Evolutionary conservation across 2,888 invertebrate species (phyloP), one percentile per base, ranked within the genome.

Genomic region (Tetheella fluctuosa): DNA sequence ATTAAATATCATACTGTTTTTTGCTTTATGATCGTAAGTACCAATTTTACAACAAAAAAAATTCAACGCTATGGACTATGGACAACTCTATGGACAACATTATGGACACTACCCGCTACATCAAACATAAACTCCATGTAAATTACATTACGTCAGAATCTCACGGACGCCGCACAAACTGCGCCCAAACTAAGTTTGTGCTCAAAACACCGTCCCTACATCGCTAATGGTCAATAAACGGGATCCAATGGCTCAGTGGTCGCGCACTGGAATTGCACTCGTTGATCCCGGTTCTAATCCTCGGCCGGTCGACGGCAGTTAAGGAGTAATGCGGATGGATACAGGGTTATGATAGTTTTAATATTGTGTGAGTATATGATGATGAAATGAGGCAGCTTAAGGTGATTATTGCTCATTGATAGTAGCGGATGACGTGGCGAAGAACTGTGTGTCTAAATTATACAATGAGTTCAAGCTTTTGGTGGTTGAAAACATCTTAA

Each of bases 181-280:
- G 37, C 48, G 54, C n/a, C 59, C 20, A 37, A 59, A 64, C 59
- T 58, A 30, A 58, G 59, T 56, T 59, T 60, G 54, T 37, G 37
- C 48, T 52, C 57, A 52, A 34, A 54, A 42, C 42, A 57, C 17
- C 10, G 39, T 28, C 42, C 62, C 59, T 64, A 62, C 67, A n/a
- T 67, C 57, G 74, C 71, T 84, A 84, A 84, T 82, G 83, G 83
- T 71, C 82, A 71, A 83, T 85, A 83, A 84, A 84, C 78, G 74
- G 72, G 80, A 77, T 78, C 77, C 73, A 66, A 68, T 72, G 77
- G 76, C 72, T 73, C 75, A 73, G 55, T 23, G 55, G 71, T 67
- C 66, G 62, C 67, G 64, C 69, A 70, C 66, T 72, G 76, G 75
- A 79, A 81, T 77, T 74, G 74, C 73, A 72, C 63, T 70, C 72